These are phyloP conservation scores for Phalera bucephala DNA, from an alignment of 2,888 invertebrate species.

Conservation along the genomic window DNA sequence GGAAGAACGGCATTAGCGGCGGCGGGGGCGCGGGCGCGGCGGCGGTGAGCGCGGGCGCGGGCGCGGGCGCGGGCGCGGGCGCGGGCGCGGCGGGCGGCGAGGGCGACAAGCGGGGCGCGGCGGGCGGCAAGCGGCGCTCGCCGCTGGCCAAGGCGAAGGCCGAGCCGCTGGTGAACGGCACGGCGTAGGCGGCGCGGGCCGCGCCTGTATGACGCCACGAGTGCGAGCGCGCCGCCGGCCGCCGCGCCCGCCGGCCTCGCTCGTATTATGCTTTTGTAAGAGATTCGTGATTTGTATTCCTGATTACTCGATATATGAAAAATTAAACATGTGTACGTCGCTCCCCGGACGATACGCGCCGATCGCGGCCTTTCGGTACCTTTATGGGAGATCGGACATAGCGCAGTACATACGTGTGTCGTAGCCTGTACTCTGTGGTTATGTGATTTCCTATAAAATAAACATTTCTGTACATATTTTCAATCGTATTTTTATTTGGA, in stretches of 20 bases:
- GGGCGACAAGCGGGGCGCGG: slow-evolving; percentile 38
- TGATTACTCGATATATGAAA: slow-evolving; percentile 76
- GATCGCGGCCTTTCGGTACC: slow-evolving; percentile 57
- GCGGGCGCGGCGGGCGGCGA: slow-evolving; percentile 23
- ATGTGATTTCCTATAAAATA: slow-evolving; percentile 76
- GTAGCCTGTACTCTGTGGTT: slow-evolving; percentile 63
- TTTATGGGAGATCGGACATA: slow-evolving; percentile 62
- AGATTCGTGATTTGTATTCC: slow-evolving; percentile 82
- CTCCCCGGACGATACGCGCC: slow-evolving; percentile 69
- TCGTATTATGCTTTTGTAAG: slow-evolving; percentile 80
- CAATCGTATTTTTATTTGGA: slow-evolving; percentile 74
- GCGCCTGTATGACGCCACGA: slow-evolving; percentile 14
- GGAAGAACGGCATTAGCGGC: slow-evolving; percentile 70
- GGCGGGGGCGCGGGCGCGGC: slow-evolving; percentile 20
- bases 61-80: slow-evolving; percentile 34
- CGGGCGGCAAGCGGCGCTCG: slow-evolving; percentile 12
- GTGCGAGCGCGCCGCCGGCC: slow-evolving; percentile 9
- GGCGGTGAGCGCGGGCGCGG: slow-evolving; percentile 11
- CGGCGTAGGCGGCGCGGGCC: slow-evolving; percentile 64
- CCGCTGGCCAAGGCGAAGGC: slow-evolving; percentile 80
- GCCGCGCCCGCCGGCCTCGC: slow-evolving; percentile 40
- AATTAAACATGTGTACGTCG: slow-evolving; percentile 73
- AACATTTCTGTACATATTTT: slow-evolving; percentile 82
- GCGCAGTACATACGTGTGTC: slow-evolving; percentile 57
- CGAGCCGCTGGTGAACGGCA: slow-evolving; percentile 87